Evolutionary conservation across 2,888 invertebrate genomes (phyloP).

Genomic region (Spilarctia lutea): DNA sequence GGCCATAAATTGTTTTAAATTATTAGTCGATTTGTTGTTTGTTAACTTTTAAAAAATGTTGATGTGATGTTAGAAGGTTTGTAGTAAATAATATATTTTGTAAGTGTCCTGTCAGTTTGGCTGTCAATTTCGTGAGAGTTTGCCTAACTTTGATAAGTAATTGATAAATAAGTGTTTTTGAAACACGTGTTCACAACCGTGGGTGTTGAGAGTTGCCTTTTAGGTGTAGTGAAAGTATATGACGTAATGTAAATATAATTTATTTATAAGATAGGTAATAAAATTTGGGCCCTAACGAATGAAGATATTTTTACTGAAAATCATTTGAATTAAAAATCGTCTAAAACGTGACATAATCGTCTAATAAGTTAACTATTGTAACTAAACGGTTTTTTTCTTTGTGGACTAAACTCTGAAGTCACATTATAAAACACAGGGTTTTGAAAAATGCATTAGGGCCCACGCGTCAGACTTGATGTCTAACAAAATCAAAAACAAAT

Average conservation of each 20-base stretch:
- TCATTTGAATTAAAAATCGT: not conserved
- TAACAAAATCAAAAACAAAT: conserved; percentile 39
- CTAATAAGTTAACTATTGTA: conserved; percentile 10
- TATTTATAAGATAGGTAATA: conserved; percentile 9
- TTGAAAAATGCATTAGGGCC: conserved; percentile 7
- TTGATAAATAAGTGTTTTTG: conserved; percentile 36
- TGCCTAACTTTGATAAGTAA: conserved; percentile 18
- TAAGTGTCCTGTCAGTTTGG: conserved; percentile 14
- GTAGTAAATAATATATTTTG: conserved; percentile 21
- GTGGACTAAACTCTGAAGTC: conserved; percentile 12
- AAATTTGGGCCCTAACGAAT: conserved; percentile 3
- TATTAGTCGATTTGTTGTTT: conserved; percentile 38
- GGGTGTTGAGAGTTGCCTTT: conserved; percentile 51
- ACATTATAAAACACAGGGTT: not conserved
- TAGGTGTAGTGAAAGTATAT: conserved; percentile 45
- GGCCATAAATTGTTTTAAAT: conserved; percentile 40
- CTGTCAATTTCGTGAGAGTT: conserved; percentile 25
- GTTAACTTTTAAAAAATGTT: conserved; percentile 26
- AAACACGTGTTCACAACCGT: conserved; percentile 48
- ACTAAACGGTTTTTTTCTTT: conserved; percentile 23
- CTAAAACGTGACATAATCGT: not conserved
- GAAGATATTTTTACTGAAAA: not conserved
- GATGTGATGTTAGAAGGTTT: conserved; percentile 24
- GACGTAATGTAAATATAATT: conserved; percentile 40
- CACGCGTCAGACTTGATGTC: conserved; percentile 19